Evolutionary conservation across 2,888 invertebrate species (phyloP), one percentile per base, ranked within the genome.

Genomic region (Bellardia bayeri): DNA sequence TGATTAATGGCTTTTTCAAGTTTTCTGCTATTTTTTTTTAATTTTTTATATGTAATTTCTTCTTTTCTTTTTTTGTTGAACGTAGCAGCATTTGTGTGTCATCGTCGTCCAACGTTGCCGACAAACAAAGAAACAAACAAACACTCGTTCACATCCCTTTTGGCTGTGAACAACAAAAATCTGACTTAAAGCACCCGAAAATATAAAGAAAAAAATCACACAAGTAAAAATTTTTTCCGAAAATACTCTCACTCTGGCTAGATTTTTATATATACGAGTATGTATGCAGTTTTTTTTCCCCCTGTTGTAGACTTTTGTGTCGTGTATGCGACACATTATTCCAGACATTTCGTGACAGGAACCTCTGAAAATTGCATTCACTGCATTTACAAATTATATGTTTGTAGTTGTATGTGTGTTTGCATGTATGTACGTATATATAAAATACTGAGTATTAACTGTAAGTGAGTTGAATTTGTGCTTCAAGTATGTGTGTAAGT

Each of bases 1-100:
- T 91, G 91, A 91, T 91, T 91, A 91, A 91, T 91, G 91, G 86
- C 82, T 82, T 87, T 86, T 85, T 89, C 89, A 90, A 87, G 69
- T 79, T 85, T 76, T 82, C 51, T 11, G 3, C n/a, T 51, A 23
- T 33, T 9, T 66, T 75, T 49, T 66, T 30, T 49, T 3, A 14
- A 42, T 37, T 37, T 74, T n/a, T n/a, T 7, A 56, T 3, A 6
- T 14, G 1, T 11, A n/a, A n/a, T 9, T 54, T 56, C 40, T 66
- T 54, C n/a, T 49, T 58, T 54, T 30, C n/a, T 78, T 82, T 45
- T 11, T 2, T 13, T 45, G 13, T 11, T 4, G 2, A 9, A 9
- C 3, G 33, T n/a, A 63, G 51, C 84, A 84, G 42, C 83, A 89
- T 90, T 89, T 89, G 88, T 88, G 58, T 72, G 71, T 71, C 40